Evolutionary conservation across 2,888 invertebrate species (phyloP), one percentile per base, ranked within the genome.

Genomic region (Drosophila antonietae): DNA sequence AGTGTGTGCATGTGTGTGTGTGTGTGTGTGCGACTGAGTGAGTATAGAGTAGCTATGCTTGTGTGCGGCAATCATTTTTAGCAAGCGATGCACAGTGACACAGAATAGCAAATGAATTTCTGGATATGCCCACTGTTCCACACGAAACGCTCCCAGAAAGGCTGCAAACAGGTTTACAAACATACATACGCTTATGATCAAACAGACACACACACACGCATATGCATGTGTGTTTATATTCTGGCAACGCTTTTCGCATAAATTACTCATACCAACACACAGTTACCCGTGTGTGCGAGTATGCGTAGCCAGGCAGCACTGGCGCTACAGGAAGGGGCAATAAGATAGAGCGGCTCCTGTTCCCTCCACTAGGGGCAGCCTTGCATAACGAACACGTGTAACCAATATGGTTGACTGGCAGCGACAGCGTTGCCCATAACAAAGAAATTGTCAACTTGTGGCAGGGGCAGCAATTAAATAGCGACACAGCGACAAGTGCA

Each of bases 351-450:
- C 68, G 52, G 60, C 68, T 76, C 74, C 78, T 66, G 68, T 44
- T 46, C 43, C 68, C 53, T 69, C n/a, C 72, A 68, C 47, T 63
- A 83, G 68, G 55, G 73, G 68, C 89, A 90, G 76, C 84, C 89
- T 90, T 88, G 89, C 86, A 90, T 86, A 86, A 86, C 86, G 81
- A 83, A 89, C 90, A 86, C 88, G 90, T 89, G 89, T 89, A 90
- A 68, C 76, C 80, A 91, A 82, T 83, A 83, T 87, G 88, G 76
- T 88, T 86, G 78, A 82, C 76, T 88, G 81, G 60, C 44, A 66
- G 59, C 65, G 65, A 51, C 67, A 82, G 62, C 66, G 44, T 55
- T 56, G 58, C 62, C 31, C 44, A 56, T 61, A 68, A 58, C 67
- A 62, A 64, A 67, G 55, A 65, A 73, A 88, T 88, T 86, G 89